phyloP scores from a whole-genome alignment of 2,797 vertebrate species.

The Heliangelus exortis region DNA sequence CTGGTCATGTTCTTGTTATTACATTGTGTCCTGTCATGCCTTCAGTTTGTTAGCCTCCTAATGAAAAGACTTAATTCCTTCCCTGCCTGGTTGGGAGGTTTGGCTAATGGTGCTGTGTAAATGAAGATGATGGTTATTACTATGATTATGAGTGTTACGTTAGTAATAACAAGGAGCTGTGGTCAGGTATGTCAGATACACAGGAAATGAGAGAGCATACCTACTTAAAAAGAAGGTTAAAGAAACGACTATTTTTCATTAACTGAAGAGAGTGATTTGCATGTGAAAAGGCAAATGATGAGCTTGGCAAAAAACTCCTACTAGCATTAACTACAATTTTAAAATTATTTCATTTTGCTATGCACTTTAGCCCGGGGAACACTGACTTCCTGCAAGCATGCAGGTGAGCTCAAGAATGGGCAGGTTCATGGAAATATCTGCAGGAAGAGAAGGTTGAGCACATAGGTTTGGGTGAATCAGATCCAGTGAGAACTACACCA shows the following conservation, averaged over 20 bases:
- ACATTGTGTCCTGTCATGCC: background rate
- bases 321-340: background rate
- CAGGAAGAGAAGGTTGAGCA: background rate
- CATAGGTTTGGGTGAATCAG: background rate
- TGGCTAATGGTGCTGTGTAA: conserved; percentile 18
- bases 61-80: conserved; percentile 30
- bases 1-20: background rate
- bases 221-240: background rate
- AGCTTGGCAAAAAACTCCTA: background rate
- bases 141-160: background rate
- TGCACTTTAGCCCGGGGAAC: background rate
- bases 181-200: background rate
- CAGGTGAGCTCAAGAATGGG: background rate
- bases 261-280: background rate
- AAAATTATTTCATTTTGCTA: conserved; percentile 1
- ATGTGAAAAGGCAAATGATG: background rate
- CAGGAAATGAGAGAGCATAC: conserved; percentile 6
- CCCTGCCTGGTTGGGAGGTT: background rate
- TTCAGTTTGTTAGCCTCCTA: conserved; percentile 19
- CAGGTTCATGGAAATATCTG: background rate
- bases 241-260: background rate
- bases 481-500: background rate
- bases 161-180: conserved; percentile 14
- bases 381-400: background rate
- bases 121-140: conserved; percentile 22